Base-by-base conservation (phyloP, 2,113 vertebrate genomes). In the Dissostichus mawsoni region DNA sequence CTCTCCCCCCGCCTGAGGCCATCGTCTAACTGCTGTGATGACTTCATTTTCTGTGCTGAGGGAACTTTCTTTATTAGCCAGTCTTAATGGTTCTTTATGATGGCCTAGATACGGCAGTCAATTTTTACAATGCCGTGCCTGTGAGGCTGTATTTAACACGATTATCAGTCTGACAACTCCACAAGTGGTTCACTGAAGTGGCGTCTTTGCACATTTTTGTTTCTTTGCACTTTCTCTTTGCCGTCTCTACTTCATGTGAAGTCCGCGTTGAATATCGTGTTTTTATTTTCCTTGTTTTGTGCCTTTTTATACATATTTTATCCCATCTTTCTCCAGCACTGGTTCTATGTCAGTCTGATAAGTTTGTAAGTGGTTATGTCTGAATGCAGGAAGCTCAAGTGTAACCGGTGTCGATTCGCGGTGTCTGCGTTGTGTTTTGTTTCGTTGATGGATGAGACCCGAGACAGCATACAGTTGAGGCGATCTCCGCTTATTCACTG, bases 11-110 rank as follows among this genome's bases (percentile, higher is more conserved):
- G 81, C 92, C 90, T 74, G 78, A 17, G 86, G 91, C 84, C 83
- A 62, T 86, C 75, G 36, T 87, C 84, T 75, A 76, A 81, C 85
- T 73, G 76, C 79, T 33, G 55, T 80, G 89, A 92, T 88, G 92
- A 91, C 91, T 91, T 89, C 85, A 92, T 93, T 88, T 80, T 77
- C 79, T 77, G 79, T 53, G 87, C 81, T 83, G 74, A 86, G 75
- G n/a, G 69, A 72, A 83, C 47, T 83, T 80, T 82, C 81, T 90
- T 88, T 89, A 91, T 91, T 91, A 92, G 80, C 78, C 51, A 20
- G 78, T 81, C 80, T 76, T 81, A 85, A 89, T 84, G 64, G 76
- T 86, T 74, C 89, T 89, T 87, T 82, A 82, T 68, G 84, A 85
- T 78, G 89, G 69, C 88, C 89, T 70, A 84, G 78, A 92, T 90